These are phyloP conservation scores for Papilio helenus DNA, from an alignment of 1,140 invertebrate species.

Conservation along the genomic window DNA sequence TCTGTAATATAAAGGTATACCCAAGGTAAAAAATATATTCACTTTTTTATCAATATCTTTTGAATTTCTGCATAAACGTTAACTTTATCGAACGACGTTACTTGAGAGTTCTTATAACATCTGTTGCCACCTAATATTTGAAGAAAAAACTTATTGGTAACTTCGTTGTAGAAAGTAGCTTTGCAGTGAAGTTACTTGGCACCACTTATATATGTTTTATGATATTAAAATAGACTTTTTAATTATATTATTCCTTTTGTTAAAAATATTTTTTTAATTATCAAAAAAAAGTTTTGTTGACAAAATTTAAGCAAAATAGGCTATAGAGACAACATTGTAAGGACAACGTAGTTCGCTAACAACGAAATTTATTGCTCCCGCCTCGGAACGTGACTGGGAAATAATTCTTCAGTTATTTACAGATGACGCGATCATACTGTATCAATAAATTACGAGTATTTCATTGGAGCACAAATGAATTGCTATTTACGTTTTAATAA, in stretches of 20 bases:
- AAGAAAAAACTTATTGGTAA: too few species aligned
- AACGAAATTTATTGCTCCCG: constrained; percentile 27
- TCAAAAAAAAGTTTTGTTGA: neutral
- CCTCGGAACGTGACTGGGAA: constrained; percentile 27
- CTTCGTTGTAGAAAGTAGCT: too few species aligned
- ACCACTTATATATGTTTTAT: neutral
- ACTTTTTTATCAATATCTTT: neutral
- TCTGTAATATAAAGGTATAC: neutral
- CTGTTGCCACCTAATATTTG: too few species aligned
- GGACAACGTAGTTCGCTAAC: constrained; percentile 30
- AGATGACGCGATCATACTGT: constrained; percentile 25
- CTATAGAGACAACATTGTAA: constrained; percentile 21
- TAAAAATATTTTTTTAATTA: neutral
- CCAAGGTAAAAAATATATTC: neutral
- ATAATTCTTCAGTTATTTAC: constrained; percentile 36
- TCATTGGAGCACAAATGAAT: neutral
- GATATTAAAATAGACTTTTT: neutral
- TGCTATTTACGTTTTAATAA: constrained; percentile 1
- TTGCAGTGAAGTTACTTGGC: neutral
- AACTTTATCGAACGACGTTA: neutral
- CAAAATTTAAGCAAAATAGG: neutral
- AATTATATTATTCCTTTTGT: neutral
- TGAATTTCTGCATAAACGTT: neutral
- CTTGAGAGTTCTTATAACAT: too few species aligned
- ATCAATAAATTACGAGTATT: constrained; percentile 20